phyloP scores from a whole-genome alignment of 2,113 vertebrate genomes.

The Anolis carolinensis region DNA sequence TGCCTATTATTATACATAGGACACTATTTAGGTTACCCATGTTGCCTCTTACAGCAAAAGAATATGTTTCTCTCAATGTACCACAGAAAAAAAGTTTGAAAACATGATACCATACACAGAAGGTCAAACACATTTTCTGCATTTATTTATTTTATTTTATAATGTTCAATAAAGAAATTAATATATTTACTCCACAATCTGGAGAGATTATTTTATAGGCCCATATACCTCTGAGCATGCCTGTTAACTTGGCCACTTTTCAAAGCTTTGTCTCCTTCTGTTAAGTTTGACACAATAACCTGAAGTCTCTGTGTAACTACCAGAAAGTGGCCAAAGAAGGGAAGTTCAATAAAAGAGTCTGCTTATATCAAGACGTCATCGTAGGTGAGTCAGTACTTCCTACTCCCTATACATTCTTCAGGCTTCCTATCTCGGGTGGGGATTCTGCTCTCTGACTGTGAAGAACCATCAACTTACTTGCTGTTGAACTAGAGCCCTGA shows the following conservation, averaged over 20 bases:
- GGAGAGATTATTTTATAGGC: not conserved
- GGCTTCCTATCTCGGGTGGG: not conserved
- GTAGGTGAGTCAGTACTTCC: not conserved
- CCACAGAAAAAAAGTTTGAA: not conserved
- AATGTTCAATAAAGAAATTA: not conserved
- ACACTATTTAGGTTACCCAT: slow-evolving; percentile 18
- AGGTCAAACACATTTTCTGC: not conserved
- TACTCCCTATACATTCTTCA: no score
- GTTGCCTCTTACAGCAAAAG: not conserved
- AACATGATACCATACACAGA: not conserved
- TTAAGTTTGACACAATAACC: not conserved
- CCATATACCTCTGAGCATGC: not conserved
- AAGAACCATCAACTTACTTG: not conserved
- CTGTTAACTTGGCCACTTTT: no score
- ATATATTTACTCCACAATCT: not conserved
- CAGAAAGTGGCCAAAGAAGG: not conserved
- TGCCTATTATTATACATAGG: not conserved
- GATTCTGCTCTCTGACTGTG: not conserved
- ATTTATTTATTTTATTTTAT: not conserved
- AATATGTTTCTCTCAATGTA: not conserved
- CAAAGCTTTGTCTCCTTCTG: no score
- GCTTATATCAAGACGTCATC: not conserved
- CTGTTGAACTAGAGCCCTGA: no score
- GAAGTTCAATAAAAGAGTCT: not conserved
- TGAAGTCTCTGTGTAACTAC: no score